phyloP scores from a whole-genome alignment of 1,140 invertebrate genomes.

The Sitobion miscanthi region DNA sequence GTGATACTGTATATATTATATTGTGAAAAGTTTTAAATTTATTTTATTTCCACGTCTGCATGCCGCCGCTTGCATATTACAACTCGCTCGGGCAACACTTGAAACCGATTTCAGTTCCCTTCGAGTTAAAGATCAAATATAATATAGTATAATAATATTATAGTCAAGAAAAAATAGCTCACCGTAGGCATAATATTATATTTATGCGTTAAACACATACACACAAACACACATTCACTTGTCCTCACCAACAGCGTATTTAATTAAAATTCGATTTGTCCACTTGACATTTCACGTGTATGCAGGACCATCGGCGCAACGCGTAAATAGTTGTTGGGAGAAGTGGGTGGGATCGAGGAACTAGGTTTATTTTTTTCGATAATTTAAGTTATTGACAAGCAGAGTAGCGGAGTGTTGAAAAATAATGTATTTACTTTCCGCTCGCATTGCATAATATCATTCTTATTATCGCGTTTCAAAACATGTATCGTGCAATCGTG shows the following conservation, averaged over 20 bases:
- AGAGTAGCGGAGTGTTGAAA: background rate
- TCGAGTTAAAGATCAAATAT: constrained; percentile 17
- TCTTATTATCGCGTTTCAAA: background rate
- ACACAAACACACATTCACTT: background rate
- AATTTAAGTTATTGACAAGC: too few species aligned
- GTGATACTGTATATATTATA: constrained; percentile 43
- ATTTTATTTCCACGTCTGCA: constrained; percentile 20
- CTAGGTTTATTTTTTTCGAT: background rate
- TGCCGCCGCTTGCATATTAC: background rate
- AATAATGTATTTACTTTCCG: background rate
- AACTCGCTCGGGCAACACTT: background rate
- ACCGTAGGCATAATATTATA: background rate
- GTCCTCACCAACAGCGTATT: background rate
- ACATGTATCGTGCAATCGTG: background rate
- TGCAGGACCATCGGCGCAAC: background rate
- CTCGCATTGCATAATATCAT: background rate
- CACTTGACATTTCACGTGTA: background rate
- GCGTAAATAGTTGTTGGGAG: background rate
- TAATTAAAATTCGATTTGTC: background rate
- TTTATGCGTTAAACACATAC: background rate
- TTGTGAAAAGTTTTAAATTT: constrained; percentile 48
- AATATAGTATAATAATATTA: background rate
- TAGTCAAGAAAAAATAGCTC: background rate
- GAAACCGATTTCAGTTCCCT: constrained; percentile 35
- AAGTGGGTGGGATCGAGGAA: background rate